A percentile compares a stretch with the other conserved stretches of the same genome.
Conservation (phyloP, 2,888 invertebrate species). For the Flabesymbios commensalis region DNA sequence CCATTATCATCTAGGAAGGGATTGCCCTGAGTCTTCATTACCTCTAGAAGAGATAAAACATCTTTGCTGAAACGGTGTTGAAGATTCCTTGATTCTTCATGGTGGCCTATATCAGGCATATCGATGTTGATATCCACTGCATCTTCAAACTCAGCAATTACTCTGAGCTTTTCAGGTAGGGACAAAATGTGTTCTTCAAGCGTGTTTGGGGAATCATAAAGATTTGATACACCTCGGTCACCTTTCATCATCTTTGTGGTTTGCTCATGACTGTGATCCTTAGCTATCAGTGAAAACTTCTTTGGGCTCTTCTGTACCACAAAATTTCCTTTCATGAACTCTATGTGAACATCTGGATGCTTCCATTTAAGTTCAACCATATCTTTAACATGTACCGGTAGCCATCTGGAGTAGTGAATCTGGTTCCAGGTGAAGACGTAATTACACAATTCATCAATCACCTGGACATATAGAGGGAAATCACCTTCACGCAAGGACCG, state of each 20-base stretch:
- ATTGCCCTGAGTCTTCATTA: conserved; percentile 18
- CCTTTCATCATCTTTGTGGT: conserved; percentile 24
- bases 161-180: conserved; percentile 24
- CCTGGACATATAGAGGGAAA: too few species aligned
- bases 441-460: too few species aligned
- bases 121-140: conserved; percentile 5
- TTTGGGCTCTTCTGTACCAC: conserved; percentile 8
- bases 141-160: conserved; percentile 18
- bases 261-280: conserved; percentile 35
- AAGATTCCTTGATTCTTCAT: conserved; percentile 20
- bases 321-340: background rate
- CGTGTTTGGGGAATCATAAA: conserved; percentile 25
- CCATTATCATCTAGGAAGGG: conserved; percentile 10
- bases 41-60: conserved; percentile 10
- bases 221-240: conserved; percentile 25
- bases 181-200: conserved; percentile 20
- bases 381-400: background rate
- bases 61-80: conserved; percentile 23
- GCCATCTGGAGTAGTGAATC: background rate
- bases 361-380: background rate
- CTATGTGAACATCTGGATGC: background rate
- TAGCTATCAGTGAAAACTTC: conserved; percentile 20
- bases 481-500: too few species aligned
- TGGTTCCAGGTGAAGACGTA: background rate
- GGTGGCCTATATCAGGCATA: conserved; percentile 13